These are phyloP conservation scores for Xenus cinereus DNA, from an alignment of 2,113 vertebrate species.

Conservation along the genomic window DNA sequence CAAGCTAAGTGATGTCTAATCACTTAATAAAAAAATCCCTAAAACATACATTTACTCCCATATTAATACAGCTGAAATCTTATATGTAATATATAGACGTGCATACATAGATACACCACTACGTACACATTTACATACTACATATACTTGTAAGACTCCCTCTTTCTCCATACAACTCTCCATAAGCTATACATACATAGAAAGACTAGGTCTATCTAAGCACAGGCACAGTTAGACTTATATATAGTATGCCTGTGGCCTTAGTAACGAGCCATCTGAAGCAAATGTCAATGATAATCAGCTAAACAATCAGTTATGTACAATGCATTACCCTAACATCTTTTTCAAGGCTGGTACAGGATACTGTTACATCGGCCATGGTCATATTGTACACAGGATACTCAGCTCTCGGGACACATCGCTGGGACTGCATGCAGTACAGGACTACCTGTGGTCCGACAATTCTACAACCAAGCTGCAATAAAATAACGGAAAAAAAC, in stretches of 20 bases:
- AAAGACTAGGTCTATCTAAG: neutral
- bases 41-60: neutral
- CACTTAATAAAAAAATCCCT: neutral
- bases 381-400: slow-evolving; percentile 92
- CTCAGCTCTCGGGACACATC: slow-evolving; percentile 90
- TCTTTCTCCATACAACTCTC: neutral
- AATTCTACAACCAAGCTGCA: slow-evolving; percentile 90
- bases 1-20: neutral
- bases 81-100: neutral
- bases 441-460: slow-evolving; percentile 94
- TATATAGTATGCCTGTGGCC: neutral
- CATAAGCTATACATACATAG: neutral
- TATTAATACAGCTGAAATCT: neutral
- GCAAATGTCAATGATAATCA: fast-evolving
- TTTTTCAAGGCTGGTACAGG: slow-evolving; percentile 94
- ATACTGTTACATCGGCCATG: slow-evolving; percentile 88
- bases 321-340: slow-evolving; percentile 79
- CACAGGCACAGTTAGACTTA: neutral
- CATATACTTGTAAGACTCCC: neutral
- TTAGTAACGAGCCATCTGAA: neutral
- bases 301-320: neutral
- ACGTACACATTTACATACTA: neutral
- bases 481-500: neutral
- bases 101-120: neutral
- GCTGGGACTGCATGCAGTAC: slow-evolving; percentile 89